These are phyloP conservation scores for Alligator sinensis DNA, from an alignment of 2,113 vertebrate genomes.

Conservation along the genomic window DNA sequence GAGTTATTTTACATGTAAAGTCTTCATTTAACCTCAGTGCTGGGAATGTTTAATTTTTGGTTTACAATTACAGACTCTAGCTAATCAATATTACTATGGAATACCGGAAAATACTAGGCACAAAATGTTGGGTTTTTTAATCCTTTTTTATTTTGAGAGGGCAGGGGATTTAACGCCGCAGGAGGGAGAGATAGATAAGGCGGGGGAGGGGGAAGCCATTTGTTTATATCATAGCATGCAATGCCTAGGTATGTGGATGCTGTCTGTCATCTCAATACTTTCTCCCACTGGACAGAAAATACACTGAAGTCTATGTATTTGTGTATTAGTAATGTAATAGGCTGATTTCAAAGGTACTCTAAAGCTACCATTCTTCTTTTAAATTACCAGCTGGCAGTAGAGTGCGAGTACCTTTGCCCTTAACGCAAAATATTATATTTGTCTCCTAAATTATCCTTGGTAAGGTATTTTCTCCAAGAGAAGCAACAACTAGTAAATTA, in stretches of 20 bases:
- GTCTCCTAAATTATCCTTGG: not conserved
- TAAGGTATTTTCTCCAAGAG: not conserved
- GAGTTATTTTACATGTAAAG: not conserved
- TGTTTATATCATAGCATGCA: not conserved
- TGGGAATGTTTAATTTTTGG: not conserved
- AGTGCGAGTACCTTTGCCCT: not conserved
- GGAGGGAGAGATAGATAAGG: not conserved
- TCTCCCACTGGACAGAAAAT: not conserved
- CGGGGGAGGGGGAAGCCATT: not conserved
- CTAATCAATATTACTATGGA: not conserved
- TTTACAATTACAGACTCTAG: not conserved
- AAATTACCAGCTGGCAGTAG: not conserved
- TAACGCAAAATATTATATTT: not conserved
- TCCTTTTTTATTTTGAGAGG: not conserved
- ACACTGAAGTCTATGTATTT: not conserved
- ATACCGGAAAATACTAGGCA: not conserved
- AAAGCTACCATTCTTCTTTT: not conserved
- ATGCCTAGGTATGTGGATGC: not conserved
- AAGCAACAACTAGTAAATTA: not conserved
- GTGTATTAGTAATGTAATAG: not conserved
- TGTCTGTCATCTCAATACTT: not conserved
- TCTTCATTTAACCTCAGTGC: not conserved
- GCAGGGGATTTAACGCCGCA: not conserved
- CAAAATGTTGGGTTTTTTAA: not conserved
- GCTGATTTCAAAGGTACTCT: not conserved